Conservation (phyloP, 2,797 vertebrate species). For the Austrolebias charrua region DNA sequence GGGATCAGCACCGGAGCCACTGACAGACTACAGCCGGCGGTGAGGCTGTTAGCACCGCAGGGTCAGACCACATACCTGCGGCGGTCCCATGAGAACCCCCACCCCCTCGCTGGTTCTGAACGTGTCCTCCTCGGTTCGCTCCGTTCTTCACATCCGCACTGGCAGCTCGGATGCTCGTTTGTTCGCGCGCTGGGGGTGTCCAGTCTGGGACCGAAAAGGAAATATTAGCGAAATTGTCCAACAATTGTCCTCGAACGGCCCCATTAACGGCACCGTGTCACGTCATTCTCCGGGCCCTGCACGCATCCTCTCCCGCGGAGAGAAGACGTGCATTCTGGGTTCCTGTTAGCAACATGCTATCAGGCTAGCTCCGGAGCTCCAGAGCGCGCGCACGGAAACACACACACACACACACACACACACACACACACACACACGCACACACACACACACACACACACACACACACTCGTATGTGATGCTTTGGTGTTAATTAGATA, state of each 20-base stretch:
- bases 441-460: no score
- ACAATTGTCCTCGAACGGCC: not conserved
- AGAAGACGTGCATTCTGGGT: slow-evolving; percentile 33
- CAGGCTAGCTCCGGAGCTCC: slow-evolving; percentile 54
- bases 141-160: slow-evolving; percentile 54
- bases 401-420: slow-evolving; percentile 60
- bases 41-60: slow-evolving; percentile 4
- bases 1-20: slow-evolving; percentile 14
- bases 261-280: slow-evolving; percentile 5
- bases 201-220: not conserved
- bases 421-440: not conserved
- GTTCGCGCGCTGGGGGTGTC: slow-evolving; percentile 44
- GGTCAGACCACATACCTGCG: slow-evolving; percentile 44
- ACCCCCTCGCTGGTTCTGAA: not conserved
- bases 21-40: not conserved
- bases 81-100: not conserved
- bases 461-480: not conserved
- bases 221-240: slow-evolving; percentile 31
- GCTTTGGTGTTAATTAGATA: no score
- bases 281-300: slow-evolving; percentile 3
- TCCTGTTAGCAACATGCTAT: slow-evolving; percentile 35
- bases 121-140: slow-evolving; percentile 8
- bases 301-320: not conserved
- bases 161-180: slow-evolving; percentile 46
- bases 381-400: slow-evolving; percentile 76